Evolutionary conservation across 2,113 vertebrate genomes (phyloP).

Genomic region (Chloropsis cyanopogon): DNA sequence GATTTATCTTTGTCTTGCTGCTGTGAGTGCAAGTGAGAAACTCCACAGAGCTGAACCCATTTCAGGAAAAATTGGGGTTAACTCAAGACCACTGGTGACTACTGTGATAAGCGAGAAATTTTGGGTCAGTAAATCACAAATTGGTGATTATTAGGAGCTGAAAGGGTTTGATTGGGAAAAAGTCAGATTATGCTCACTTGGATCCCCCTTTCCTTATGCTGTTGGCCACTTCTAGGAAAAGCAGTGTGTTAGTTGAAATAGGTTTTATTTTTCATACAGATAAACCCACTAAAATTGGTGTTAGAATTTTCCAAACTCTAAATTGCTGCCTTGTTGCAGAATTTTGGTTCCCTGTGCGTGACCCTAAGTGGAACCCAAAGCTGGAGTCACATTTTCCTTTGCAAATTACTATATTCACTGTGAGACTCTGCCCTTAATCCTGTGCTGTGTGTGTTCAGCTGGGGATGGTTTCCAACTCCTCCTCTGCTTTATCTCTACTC

Average conservation of each 20-base stretch:
- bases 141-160: background rate
- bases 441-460: background rate
- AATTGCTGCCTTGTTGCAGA: background rate
- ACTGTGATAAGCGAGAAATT: background rate
- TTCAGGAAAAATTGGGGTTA: background rate
- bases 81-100: background rate
- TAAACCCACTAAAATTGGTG: background rate
- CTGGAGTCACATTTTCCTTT: background rate
- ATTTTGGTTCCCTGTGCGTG: background rate
- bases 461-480: background rate
- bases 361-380: background rate
- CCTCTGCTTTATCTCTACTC: background rate
- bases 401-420: background rate
- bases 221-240: background rate
- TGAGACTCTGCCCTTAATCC: background rate
- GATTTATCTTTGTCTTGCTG: background rate
- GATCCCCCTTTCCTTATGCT: background rate
- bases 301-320: background rate
- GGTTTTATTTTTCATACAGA: background rate
- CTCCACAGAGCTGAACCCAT: background rate
- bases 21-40: background rate
- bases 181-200: background rate
- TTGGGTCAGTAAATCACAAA: background rate
- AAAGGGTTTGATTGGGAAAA: background rate
- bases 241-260: rapidly evolving